Evolutionary conservation across 2,888 invertebrate genomes (phyloP).

Genomic region (Mamestra brassicae): DNA sequence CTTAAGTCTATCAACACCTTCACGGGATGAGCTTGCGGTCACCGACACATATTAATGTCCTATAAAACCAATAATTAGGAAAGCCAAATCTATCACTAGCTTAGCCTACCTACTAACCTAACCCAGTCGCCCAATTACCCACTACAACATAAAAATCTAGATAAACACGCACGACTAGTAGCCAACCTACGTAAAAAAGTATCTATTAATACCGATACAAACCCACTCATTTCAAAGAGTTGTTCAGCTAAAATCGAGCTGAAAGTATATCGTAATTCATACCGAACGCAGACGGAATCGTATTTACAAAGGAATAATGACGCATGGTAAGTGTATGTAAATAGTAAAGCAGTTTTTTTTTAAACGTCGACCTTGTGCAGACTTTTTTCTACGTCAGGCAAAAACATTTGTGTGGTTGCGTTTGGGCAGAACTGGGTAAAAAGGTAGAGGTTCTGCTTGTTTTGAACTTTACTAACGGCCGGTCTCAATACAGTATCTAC

Average conservation of each 20-base stretch:
- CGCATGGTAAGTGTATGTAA: slow-evolving; percentile 17
- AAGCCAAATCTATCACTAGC: not conserved
- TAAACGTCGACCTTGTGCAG: slow-evolving; percentile 20
- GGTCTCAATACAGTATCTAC: too few species aligned
- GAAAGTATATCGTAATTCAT: slow-evolving; percentile 1
- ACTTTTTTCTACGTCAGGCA: slow-evolving; percentile 10
- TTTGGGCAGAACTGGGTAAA: not conserved
- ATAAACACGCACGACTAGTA: not conserved
- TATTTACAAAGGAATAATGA: slow-evolving; percentile 33
- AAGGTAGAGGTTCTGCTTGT: too few species aligned
- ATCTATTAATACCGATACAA: slow-evolving; percentile 6
- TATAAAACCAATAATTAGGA: not conserved
- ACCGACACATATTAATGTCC: not conserved
- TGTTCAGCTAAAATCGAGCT: not conserved
- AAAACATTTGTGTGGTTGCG: not conserved
- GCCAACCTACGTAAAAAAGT: not conserved
- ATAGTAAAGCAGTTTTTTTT: slow-evolving; percentile 25
- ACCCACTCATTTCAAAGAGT: slow-evolving; percentile 19
- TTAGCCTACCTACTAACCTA: not conserved
- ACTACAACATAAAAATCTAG: slow-evolving; percentile 7
- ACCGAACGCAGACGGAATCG: slow-evolving; percentile 14
- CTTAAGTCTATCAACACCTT: too few species aligned
- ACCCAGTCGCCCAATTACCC: slow-evolving; percentile 2
- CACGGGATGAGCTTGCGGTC: too few species aligned
- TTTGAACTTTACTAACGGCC: not conserved